Evolutionary conservation across 2,797 vertebrate species (phyloP), one percentile per base, ranked within the genome.

Genomic region (Mallotus villosus): DNA sequence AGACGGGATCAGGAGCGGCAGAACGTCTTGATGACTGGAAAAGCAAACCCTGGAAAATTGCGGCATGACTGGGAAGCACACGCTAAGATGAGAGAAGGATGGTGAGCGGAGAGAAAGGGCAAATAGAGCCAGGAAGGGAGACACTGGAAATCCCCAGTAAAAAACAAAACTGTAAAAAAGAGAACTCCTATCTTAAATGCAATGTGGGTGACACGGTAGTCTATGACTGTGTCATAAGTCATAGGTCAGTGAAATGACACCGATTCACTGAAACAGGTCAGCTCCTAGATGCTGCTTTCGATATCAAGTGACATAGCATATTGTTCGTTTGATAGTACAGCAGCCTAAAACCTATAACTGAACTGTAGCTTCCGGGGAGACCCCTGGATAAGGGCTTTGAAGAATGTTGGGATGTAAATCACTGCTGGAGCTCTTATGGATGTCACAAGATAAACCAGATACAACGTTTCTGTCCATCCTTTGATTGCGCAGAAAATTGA

Each of bases 21-120:
- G 76, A 82, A 78, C 25, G 62, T 76, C 82, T 76, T 74, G 73
- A 82, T 77, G 78, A 82, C 73, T 82, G 78, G 81, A 78, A 79
- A 81, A 81, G 70, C 66, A 82, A 85, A 79, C 73, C 65, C 71
- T 82, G 78, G 76, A 83, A 81, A 84, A 74, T 75, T 71, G 64
- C 72, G 63, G 7, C 76, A 70, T 63, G 73, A 77, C 75, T 69
- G 41, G 67, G 78, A 74, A 68, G 59, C 55, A 72, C 1, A 16
- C 11, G 77, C 25, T 34, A 60, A 71, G 66, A 63, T 79, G 67
- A 70, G 70, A 78, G 62, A 78, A 71, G 62, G 61, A 78, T 74
- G 55, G 67, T n/a, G 32, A 71, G 53, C 59, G 32, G n/a, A 37
- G 53, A 19, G 29, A 11, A 64, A 16, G 27, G 6, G 29, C 17